phyloP scores from a whole-genome alignment of 2,113 vertebrate species.

The Zeus faber region DNA sequence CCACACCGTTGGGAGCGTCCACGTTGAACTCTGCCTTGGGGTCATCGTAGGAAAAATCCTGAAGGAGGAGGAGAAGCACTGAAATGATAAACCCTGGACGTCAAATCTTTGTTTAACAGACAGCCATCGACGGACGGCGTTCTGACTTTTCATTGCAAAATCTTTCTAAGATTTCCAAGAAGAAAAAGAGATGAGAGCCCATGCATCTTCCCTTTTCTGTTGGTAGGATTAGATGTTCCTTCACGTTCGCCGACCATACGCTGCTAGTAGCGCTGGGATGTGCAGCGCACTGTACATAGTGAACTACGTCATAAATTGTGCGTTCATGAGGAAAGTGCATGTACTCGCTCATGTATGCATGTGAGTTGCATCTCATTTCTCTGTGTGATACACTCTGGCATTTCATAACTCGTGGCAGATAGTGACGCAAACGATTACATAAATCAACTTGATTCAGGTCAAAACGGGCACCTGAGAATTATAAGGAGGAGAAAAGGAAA shows the following conservation, averaged over 20 bases:
- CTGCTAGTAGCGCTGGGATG: conserved; percentile 10
- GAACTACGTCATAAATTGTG: conserved; percentile 21
- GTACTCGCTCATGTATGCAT: conserved; percentile 22
- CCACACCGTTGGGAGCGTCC: conserved; percentile 92
- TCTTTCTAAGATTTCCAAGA: neutral
- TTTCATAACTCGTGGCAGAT: conserved; percentile 47
- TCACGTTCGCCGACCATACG: conserved; percentile 15
- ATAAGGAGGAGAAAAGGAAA: no score
- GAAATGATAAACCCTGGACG: neutral
- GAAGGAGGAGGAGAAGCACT: conserved; percentile 6
- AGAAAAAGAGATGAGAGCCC: neutral
- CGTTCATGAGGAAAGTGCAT: conserved; percentile 35
- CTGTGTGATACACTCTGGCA: conserved; percentile 29
- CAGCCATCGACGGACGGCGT: neutral
- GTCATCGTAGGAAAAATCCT: conserved; percentile 96
- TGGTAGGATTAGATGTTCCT: neutral
- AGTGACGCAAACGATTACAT: conserved; percentile 60
- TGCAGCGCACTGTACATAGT: conserved; percentile 15
- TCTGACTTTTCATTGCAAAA: conserved; percentile 5
- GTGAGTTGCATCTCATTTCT: conserved; percentile 12
- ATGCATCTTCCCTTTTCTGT: neutral
- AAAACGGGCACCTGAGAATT: no score
- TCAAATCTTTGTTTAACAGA: no score
- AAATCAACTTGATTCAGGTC: conserved; percentile 24
- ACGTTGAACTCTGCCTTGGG: conserved; percentile 90